Conservation (phyloP, 2,888 invertebrate species). For the Melolontha melolontha region DNA sequence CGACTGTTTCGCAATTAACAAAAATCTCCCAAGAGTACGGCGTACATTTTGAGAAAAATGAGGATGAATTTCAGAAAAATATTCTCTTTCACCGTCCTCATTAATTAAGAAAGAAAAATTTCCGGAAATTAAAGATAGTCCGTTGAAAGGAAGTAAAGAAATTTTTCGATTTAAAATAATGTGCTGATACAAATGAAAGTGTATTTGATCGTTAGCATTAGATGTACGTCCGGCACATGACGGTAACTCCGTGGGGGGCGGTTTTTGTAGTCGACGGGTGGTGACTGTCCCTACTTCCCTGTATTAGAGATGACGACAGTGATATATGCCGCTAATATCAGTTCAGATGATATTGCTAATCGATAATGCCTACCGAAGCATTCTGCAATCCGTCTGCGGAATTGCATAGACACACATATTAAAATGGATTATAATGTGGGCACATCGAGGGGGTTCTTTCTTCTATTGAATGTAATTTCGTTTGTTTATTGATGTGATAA, state of each 20-base stretch:
- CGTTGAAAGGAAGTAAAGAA: not conserved
- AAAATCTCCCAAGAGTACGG: no score
- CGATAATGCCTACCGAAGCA: slow-evolving; percentile 50
- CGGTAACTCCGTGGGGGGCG: slow-evolving; percentile 12
- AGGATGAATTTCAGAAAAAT: no score
- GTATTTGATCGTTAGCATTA: not conserved
- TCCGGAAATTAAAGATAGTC: not conserved
- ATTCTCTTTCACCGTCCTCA: no score
- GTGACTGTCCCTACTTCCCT: slow-evolving; percentile 51
- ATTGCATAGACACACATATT: slow-evolving; percentile 11
- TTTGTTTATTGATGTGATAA: slow-evolving; percentile 21
- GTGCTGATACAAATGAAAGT: not conserved
- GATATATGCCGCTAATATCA: slow-evolving; percentile 62
- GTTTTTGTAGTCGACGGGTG: slow-evolving; percentile 31
- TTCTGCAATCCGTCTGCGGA: slow-evolving; percentile 14
- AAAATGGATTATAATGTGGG: slow-evolving; percentile 20
- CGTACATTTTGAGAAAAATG: no score
- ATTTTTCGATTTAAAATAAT: not conserved
- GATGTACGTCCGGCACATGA: slow-evolving; percentile 13
- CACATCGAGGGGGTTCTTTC: slow-evolving; percentile 1
- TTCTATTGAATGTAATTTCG: slow-evolving; percentile 6
- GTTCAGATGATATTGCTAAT: slow-evolving; percentile 58
- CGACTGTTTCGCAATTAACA: no score
- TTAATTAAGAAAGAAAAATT: no score
- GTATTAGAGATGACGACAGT: slow-evolving; percentile 56